phyloP scores from a whole-genome alignment of 2,113 vertebrate species.

The Myocastor coypus region DNA sequence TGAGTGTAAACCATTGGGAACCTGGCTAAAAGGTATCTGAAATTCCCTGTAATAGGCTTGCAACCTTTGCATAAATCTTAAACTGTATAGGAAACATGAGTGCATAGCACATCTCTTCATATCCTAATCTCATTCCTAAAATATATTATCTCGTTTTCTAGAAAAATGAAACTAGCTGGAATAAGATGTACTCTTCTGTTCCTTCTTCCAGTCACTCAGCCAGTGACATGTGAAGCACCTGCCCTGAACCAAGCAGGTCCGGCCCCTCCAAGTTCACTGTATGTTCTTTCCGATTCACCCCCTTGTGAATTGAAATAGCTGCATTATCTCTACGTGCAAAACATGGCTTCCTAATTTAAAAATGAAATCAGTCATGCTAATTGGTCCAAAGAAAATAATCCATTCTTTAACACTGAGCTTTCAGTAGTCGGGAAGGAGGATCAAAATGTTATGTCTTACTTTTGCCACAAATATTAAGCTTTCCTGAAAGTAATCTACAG shows the following conservation, averaged over 20 bases:
- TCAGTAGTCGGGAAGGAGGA: conserved; percentile 25
- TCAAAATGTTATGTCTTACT: neutral
- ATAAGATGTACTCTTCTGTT: neutral
- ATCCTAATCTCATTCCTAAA: conserved; percentile 1
- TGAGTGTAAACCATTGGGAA: neutral
- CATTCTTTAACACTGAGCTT: conserved; percentile 48
- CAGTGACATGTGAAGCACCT: neutral
- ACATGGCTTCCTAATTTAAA: neutral
- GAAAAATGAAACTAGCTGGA: conserved; percentile 43
- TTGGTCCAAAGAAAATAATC: conserved; percentile 29
- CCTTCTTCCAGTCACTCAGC: neutral
- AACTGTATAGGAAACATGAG: conserved; percentile 38
- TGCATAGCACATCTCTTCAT: neutral
- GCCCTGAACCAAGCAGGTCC: neutral
- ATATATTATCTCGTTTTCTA: conserved; percentile 10
- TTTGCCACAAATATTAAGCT: neutral
- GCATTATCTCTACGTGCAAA: neutral
- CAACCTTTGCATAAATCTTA: neutral
- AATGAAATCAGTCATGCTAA: neutral
- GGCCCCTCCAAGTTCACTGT: neutral
- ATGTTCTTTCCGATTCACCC: neutral
- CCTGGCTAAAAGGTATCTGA: neutral
- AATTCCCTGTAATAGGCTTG: neutral
- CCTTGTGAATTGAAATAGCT: neutral
- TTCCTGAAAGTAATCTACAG: neutral